Evolutionary conservation across 2,113 vertebrate genomes (phyloP), one percentile per base, ranked within the genome.

Genomic region (Gulo gulo): DNA sequence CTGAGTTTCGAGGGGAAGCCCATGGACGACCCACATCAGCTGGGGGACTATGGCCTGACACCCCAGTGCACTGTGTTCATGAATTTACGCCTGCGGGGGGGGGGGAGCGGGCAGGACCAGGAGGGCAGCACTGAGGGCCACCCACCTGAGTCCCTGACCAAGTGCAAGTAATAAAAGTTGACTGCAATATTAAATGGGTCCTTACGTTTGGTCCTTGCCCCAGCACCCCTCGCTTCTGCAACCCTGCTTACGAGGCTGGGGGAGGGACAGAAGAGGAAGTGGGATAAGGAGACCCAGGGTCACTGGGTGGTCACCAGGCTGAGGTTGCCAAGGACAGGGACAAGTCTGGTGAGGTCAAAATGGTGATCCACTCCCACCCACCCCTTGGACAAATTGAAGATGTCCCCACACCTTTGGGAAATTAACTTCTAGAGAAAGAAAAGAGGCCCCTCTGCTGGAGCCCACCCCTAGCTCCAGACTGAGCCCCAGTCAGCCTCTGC

Each of bases 11-110:
- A 97, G 65, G 97, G 94, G 65, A 96, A 6, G 31, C 16, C 69
- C 59, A 80, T 98, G 97, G 97, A 98, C 1, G 93, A 97, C 6
- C 0, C 23, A 3, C 6, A 31, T 2, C 81, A 0, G 7, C 93
- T 98, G 81, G 94, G 94, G 21, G 94, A 98, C 8, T 98, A 98
- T 1, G 45, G 15, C 21, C 93, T 98, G n/a, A 73, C 1, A 0
- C 0, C 74, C 4, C 5, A 31, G 34, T 91, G 97, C 80, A 97
- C 93, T 0, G 94, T 98, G 91, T 65, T 14, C 63, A 95, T 98
- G 98, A 55, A 97, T 12, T 18, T 98, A 57, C 84, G 84, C n/a
- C 94, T 98, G 20, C 94, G 98, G 0, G 98, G 94, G 0, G 98
- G 26, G 16, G 76, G 42, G 15, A 4, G 14, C 13, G 47, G 31